phyloP scores from a whole-genome alignment of 2,797 vertebrate genomes.

The Helicolenus hilgendorfi region DNA sequence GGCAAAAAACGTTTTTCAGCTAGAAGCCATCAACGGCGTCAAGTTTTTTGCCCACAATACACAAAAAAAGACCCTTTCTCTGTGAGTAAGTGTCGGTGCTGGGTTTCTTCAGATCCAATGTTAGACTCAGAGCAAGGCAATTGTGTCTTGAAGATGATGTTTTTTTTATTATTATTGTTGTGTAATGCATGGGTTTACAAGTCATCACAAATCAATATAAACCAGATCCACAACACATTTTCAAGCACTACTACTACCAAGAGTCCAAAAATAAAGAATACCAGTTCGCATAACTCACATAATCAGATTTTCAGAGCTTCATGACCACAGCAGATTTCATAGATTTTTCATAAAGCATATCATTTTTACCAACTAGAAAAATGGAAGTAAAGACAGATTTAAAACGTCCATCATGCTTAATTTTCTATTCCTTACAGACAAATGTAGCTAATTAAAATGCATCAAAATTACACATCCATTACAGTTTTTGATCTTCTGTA shows the following conservation, averaged over 20 bases:
- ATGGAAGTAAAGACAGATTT: not conserved
- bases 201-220: not conserved
- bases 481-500: not conserved
- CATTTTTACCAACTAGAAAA: not conserved
- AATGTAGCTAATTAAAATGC: not conserved
- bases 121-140: not conserved
- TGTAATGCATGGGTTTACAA: not conserved
- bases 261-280: not conserved
- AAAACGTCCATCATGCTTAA: not conserved
- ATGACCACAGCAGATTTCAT: not conserved
- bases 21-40: too few species aligned
- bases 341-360: not conserved
- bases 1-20: too few species aligned
- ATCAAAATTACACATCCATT: not conserved
- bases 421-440: not conserved
- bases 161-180: not conserved
- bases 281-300: not conserved
- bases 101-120: not conserved
- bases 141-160: not conserved
- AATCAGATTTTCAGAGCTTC: not conserved
- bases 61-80: too few species aligned
- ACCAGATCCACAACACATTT: not conserved
- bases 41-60: too few species aligned
- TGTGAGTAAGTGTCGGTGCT: too few species aligned
- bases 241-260: not conserved